Percentiles rank a stretch among this genome's conserved stretches.
phyloP scores from a whole-genome alignment of 2,113 vertebrate species.

The Gambusia holbrooki region DNA sequence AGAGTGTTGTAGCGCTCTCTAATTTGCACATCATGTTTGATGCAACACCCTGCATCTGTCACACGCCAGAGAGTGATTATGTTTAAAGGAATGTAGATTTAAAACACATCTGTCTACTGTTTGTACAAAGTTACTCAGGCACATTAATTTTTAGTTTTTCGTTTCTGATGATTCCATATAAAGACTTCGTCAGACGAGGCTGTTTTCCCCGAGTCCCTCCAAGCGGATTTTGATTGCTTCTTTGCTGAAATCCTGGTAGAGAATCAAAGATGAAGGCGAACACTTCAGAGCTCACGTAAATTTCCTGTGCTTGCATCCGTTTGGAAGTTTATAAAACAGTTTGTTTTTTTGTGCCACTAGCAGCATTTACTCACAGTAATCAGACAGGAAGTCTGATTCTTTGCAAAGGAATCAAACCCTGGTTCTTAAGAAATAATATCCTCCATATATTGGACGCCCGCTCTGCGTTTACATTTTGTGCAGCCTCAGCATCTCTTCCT shows the following conservation, averaged over 20 bases:
- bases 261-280: slow-evolving; percentile 18
- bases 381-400: background rate
- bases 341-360: background rate
- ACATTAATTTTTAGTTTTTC: background rate
- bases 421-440: background rate
- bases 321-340: slow-evolving; percentile 10
- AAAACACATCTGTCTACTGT: background rate
- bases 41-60: background rate
- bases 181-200: background rate
- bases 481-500: slow-evolving; percentile 5
- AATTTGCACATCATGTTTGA: background rate
- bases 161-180: background rate
- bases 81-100: background rate
- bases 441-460: background rate
- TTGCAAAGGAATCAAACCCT: background rate
- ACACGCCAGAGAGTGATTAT: background rate
- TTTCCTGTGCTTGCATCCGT: slow-evolving; percentile 9
- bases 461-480: background rate
- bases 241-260: background rate
- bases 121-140: background rate
- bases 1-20: background rate
- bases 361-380: background rate
- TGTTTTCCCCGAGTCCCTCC: background rate
- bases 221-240: background rate
- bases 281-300: slow-evolving; percentile 14